Conservation (phyloP, 2,888 invertebrate species). For the Crepidodera aurea region DNA sequence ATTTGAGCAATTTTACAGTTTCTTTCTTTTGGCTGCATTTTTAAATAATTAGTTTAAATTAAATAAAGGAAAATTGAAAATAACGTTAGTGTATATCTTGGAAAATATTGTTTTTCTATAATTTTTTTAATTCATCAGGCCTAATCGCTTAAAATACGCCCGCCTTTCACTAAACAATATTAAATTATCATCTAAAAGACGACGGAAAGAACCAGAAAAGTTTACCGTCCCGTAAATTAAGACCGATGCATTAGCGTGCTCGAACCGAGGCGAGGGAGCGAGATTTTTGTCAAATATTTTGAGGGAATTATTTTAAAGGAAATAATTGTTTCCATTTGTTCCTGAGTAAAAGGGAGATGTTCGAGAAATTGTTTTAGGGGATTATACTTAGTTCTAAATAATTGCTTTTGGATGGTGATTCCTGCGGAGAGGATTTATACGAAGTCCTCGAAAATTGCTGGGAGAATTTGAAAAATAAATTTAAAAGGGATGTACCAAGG, state of each 20-base stretch:
- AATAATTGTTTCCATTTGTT: not conserved
- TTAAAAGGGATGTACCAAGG: too few relatives aligned
- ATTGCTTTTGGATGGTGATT: constrained; percentile 9
- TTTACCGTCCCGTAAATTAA: constrained; percentile 1
- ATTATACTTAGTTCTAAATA: constrained; percentile 9
- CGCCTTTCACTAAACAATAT: constrained; percentile 18
- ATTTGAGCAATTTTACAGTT: too few relatives aligned
- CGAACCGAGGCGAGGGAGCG: not conserved
- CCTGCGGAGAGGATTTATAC: not conserved
- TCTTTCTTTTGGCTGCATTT: too few relatives aligned
- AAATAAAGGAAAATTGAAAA: too few relatives aligned
- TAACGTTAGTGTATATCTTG: too few relatives aligned
- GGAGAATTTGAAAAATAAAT: not conserved
- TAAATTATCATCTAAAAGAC: constrained; percentile 27
- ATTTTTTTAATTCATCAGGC: too few relatives aligned
- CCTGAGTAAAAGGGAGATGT: not conserved
- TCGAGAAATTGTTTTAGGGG: constrained; percentile 10
- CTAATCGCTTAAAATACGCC: too few relatives aligned
- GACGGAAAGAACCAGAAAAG: constrained; percentile 1
- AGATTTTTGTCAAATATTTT: constrained; percentile 2
- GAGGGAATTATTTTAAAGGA: not conserved
- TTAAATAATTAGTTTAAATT: too few relatives aligned
- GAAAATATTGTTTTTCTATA: too few relatives aligned
- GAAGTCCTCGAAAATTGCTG: not conserved
- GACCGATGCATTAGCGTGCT: not conserved